Evolutionary conservation across 2,888 invertebrate species (phyloP).

Genomic region (Cepaea hortensis): DNA sequence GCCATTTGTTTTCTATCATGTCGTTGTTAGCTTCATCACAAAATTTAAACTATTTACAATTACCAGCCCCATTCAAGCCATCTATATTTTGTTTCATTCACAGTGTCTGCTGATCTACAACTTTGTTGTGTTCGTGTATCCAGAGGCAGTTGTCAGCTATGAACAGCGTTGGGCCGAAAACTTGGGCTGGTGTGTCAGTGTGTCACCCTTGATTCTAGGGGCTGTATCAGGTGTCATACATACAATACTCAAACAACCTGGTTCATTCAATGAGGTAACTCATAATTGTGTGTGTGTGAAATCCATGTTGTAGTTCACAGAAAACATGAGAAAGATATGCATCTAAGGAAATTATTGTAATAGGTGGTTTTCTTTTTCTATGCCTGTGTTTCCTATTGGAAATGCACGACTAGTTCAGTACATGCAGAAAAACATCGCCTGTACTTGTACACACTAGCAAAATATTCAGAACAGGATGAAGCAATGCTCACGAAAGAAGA

Average conservation of each 20-base stretch:
- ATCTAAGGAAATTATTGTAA: neutral
- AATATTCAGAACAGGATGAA: too few species aligned
- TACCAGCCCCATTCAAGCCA: too few species aligned
- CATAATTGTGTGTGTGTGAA: neutral
- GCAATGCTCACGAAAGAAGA: too few species aligned
- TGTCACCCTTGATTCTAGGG: constrained; percentile 60
- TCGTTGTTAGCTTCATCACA: too few species aligned
- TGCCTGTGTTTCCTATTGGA: neutral
- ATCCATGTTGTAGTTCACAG: too few species aligned
- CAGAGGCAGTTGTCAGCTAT: constrained; percentile 61
- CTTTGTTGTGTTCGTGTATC: constrained; percentile 67
- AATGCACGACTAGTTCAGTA: too few species aligned
- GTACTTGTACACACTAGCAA: too few species aligned
- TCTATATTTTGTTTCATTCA: constrained; percentile 19
- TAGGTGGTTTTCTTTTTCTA: neutral
- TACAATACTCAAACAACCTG: constrained; percentile 61
- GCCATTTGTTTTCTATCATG: too few species aligned
- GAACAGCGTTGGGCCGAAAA: constrained; percentile 66
- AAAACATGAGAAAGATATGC: too few species aligned
- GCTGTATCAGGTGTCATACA: constrained; percentile 64
- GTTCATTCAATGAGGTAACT: constrained; percentile 63
- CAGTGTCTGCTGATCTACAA: constrained; percentile 70
- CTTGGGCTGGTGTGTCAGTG: constrained; percentile 68
- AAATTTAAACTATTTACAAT: too few species aligned
- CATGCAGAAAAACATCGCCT: too few species aligned